Evolutionary conservation across 1,140 invertebrate genomes (phyloP).

Genomic region (Lysiphlebus fabarum): DNA sequence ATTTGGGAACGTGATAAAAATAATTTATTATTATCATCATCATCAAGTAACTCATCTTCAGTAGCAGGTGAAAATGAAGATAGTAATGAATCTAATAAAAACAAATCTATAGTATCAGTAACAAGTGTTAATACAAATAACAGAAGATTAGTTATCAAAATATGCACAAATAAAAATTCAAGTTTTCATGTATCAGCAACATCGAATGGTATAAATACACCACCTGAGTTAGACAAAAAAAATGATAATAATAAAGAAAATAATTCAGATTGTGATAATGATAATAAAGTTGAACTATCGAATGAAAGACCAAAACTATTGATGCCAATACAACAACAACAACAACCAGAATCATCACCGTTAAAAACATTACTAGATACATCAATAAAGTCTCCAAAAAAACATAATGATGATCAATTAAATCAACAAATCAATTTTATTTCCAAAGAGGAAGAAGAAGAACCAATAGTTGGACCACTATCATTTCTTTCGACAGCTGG

Average conservation of each 20-base stretch:
- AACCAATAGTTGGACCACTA: too few relatives aligned
- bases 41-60: not conserved
- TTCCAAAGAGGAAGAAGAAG: not conserved
- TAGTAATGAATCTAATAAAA: conserved; percentile 13
- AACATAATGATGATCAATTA: too few relatives aligned
- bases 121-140: conserved; percentile 42
- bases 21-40: not conserved
- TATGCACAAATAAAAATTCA: conserved; percentile 50
- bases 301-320: too few relatives aligned
- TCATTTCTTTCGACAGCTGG: too few relatives aligned
- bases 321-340: too few relatives aligned
- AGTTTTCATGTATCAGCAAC: conserved; percentile 22
- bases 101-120: conserved; percentile 22
- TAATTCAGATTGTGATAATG: not conserved
- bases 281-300: not conserved
- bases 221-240: too few relatives aligned
- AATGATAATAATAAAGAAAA: conserved; percentile 12
- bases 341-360: too few relatives aligned
- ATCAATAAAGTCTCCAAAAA: too few relatives aligned
- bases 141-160: conserved; percentile 51
- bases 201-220: conserved; percentile 13
- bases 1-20: not conserved
- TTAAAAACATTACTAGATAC: too few relatives aligned
- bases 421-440: not conserved
- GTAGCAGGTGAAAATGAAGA: conserved; percentile 10